These are phyloP conservation scores for Burhinus bistriatus DNA, from an alignment of 2,113 vertebrate genomes.

Conservation along the genomic window DNA sequence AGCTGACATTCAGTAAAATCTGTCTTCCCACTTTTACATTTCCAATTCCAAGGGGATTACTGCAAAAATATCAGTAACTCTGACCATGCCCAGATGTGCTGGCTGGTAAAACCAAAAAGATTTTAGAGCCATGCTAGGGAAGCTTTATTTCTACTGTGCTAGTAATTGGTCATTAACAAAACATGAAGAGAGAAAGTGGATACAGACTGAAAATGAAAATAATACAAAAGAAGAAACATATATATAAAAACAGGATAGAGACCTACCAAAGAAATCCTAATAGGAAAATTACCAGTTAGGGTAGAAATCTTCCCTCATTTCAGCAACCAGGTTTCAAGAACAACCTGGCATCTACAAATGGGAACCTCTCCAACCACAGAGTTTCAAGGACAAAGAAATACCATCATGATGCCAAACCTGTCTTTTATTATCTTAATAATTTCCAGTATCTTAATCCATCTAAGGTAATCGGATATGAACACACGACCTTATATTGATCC, in stretches of 20 bases:
- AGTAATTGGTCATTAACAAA: not conserved
- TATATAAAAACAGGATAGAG: not conserved
- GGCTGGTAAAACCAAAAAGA: not conserved
- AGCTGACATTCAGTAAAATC: not conserved
- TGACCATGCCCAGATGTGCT: not conserved
- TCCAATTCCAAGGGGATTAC: not conserved
- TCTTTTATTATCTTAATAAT: not conserved
- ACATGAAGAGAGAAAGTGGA: not conserved
- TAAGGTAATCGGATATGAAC: not conserved
- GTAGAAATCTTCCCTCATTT: not conserved
- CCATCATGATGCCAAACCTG: not conserved
- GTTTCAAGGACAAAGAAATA: conserved; percentile 20
- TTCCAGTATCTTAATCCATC: not conserved
- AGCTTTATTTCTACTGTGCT: not conserved
- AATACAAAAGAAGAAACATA: not conserved
- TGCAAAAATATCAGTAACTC: not conserved
- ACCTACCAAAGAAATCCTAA: not conserved
- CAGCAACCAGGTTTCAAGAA: not conserved
- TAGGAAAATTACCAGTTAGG: not conserved
- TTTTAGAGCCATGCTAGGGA: not conserved
- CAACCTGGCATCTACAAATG: not conserved
- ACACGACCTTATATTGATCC: not conserved
- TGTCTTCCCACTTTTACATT: not conserved
- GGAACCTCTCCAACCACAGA: not conserved
- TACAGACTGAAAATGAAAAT: not conserved